Evolutionary conservation across 2,888 invertebrate species (phyloP), one percentile per base, ranked within the genome.

Genomic region (Sinotaia quadrata): DNA sequence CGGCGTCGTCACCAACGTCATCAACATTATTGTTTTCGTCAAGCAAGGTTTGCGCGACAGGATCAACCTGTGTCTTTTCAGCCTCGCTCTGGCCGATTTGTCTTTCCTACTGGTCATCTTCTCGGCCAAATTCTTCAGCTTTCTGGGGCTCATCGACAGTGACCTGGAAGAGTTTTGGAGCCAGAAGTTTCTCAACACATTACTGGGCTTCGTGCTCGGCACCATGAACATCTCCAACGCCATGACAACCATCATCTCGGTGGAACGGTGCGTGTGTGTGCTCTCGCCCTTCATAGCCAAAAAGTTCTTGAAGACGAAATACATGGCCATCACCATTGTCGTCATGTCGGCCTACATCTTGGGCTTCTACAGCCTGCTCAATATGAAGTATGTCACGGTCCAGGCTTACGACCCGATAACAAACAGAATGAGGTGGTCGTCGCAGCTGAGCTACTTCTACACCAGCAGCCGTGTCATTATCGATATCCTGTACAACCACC

Each of bases 401-500:
- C 37, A 12, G 10, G 21, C 44, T 33, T 56, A 31, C 4, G 56
- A 44, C 24, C 56, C 65, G 15, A 31, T 29, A 0, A 56, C 41
- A 31, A 47, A 44, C 56, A 15, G 24, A 8, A 8, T 44, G 4
- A 29, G 31, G 41, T 65, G 65, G 65, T 4, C 31, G 33, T 44
- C 65, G 5, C 56, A 34, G 12, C 65, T 65, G n/a, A 56, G 56
- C 33, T 12, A 18, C 33, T 44, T 65, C 47, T 65, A 65, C 65
- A 36, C 29, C 37, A 21, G 27, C 29, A 24, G 56, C 44, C 27
- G 58, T 7, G 12, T 51, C 34, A 31, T 67, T 34, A 51, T 67
- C 51, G 67, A 58, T 49, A 51, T 67, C 58, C 49, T 67, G n/a
- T 58, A 58, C 67, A 67, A 58, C 67, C 57, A 58, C 36, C 57